Conservation (phyloP, 2,113 vertebrate genomes). For the Dolichotis patagonum region DNA sequence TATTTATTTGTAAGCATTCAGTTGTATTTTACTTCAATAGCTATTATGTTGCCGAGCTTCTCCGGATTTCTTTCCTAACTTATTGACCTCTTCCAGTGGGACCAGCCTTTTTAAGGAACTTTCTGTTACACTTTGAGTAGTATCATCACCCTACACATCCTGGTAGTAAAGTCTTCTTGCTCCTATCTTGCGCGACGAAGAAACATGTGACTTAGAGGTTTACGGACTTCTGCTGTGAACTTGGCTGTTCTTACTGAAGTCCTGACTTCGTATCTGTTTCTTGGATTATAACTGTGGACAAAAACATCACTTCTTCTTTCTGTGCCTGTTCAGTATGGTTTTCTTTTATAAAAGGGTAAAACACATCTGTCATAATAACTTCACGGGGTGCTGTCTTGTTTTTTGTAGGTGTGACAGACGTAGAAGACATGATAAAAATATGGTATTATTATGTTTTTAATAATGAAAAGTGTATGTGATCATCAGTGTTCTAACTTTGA, state of each 20-base stretch:
- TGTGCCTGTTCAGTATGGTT: slow-evolving; percentile 12
- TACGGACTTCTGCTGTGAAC: neutral
- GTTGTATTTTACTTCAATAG: no score
- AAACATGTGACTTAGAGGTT: slow-evolving; percentile 29
- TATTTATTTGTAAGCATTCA: neutral
- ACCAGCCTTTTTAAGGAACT: slow-evolving; percentile 32
- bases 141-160: neutral
- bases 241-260: slow-evolving; percentile 38
- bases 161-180: slow-evolving; percentile 16
- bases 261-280: neutral
- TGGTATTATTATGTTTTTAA: neutral
- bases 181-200: slow-evolving; percentile 60
- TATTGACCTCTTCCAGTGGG: neutral
- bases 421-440: neutral
- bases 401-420: neutral
- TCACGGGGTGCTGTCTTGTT: neutral
- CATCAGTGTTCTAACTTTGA: neutral
- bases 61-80: slow-evolving; percentile 10
- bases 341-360: neutral
- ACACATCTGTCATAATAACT: neutral
- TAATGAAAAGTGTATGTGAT: neutral
- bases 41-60: no score
- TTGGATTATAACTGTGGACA: slow-evolving; percentile 38
- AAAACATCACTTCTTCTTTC: slow-evolving; percentile 41
- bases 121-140: neutral